These are phyloP conservation scores for Venustaconcha ellipsiformis DNA, from an alignment of 1,140 invertebrate genomes.

Conservation along the genomic window DNA sequence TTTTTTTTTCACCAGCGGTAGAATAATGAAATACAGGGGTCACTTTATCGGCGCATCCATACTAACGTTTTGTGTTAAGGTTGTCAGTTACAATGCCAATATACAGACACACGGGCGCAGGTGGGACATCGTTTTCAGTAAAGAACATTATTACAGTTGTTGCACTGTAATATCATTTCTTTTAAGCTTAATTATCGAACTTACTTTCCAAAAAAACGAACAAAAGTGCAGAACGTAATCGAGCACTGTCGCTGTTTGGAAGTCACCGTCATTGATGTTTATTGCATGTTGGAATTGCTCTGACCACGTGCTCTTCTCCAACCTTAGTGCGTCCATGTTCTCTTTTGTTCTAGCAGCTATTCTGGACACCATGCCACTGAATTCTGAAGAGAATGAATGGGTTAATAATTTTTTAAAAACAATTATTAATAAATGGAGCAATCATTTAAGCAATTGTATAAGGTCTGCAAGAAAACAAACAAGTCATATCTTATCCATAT, in stretches of 20 bases:
- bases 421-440: neutral
- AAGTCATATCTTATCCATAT: neutral
- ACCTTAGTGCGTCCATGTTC: constrained; percentile 73
- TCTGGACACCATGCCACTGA: constrained; percentile 74
- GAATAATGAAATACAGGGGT: no score
- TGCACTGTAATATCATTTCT: neutral
- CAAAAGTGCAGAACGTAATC: constrained; percentile 73
- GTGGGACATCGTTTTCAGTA: neutral
- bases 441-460: neutral
- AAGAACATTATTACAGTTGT: neutral
- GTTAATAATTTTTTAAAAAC: neutral
- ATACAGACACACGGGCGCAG: neutral
- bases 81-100: neutral
- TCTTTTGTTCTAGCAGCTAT: constrained; percentile 74
- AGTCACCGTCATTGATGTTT: constrained; percentile 77
- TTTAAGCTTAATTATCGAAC: neutral
- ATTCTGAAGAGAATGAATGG: constrained; percentile 69
- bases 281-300: constrained; percentile 76
- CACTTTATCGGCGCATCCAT: neutral
- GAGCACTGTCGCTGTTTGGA: constrained; percentile 72
- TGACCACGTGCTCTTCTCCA: constrained; percentile 74
- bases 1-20: no score
- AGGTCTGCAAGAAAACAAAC: neutral
- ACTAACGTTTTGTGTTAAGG: neutral
- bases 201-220: constrained; percentile 70